Conservation (phyloP, 2,113 vertebrate species). For the Zosterops hypoxanthus region DNA sequence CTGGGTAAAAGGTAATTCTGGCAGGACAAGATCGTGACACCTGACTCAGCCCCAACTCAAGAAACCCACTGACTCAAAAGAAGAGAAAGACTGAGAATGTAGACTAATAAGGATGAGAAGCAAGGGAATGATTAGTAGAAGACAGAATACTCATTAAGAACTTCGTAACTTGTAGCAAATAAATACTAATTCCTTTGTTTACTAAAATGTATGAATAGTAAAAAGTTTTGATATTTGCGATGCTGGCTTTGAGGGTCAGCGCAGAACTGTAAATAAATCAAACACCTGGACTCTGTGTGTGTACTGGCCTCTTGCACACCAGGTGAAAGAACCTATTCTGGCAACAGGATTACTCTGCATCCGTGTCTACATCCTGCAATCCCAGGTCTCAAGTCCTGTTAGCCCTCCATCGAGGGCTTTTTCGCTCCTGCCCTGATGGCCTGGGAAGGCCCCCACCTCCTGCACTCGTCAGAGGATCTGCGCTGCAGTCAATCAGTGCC, state of each 20-base stretch:
- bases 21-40: not conserved
- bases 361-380: rapidly evolving
- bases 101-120: not conserved
- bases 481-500: not conserved
- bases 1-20: not conserved
- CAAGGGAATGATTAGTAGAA: not conserved
- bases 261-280: not conserved
- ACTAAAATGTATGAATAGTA: not conserved
- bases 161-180: rapidly evolving
- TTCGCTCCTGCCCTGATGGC: rapidly evolving
- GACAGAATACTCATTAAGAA: not conserved
- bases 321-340: not conserved
- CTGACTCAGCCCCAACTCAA: not conserved
- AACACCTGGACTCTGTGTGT: not conserved
- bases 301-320: not conserved
- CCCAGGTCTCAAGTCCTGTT: not conserved
- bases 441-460: not conserved
- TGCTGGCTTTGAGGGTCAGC: not conserved
- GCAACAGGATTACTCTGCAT: too few relatives aligned
- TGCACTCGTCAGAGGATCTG: not conserved
- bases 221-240: not conserved
- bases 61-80: not conserved
- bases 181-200: not conserved
- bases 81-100: not conserved
- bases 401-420: not conserved